Base-by-base conservation (phyloP, 2,888 invertebrate genomes). In the Pyrgus malvae region DNA sequence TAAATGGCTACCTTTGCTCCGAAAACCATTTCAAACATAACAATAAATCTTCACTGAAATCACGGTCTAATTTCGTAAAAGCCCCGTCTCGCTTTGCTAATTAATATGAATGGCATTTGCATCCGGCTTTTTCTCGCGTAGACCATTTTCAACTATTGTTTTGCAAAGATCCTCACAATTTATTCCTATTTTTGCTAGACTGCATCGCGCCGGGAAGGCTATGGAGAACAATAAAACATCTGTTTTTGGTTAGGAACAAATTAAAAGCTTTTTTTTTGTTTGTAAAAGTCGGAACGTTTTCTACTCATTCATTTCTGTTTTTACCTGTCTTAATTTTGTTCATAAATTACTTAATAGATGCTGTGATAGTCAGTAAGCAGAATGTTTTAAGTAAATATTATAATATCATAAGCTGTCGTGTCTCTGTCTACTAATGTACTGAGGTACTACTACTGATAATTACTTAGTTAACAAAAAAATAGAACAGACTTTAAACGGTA, bases 61-160 rank as follows among this genome's bases (percentile, higher is more conserved):
- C 90, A 88, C 87, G 86, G 83, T 85, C 88, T 89, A 90, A 89
- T 90, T 89, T 89, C 85, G 89, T 89, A 88, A 90, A 89, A 90
- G 90, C 89, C 83, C 84, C 84, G 83, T 89, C 86, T 89, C 88
- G 89, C 89, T 88, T 86, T 89, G 84, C 88, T 90, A 90, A 90
- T 90, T 90, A 90, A 90, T 89, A 90, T 89, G 89, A 89, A 90
- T 89, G 83, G 89, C 86, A 87, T 89, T 90, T 90, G 87, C 89
- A 90, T 89, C 88, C 88, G 85, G 89, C 86, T 90, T 89, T 89
- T 89, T 89, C 90, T 89, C 88, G 79, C 84, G 81, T 81, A 80
- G 79, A 83, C 83, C 82, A 81, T 87, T 89, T 83, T 84, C 84
- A 88, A 90, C 89, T 90, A 90, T 90, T 90, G 89, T 90, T 89